Percentiles rank a stretch among this genome's conserved stretches.
Evolutionary conservation across 2,888 invertebrate genomes (phyloP).

Genomic region (Synergus laeviventris): DNA sequence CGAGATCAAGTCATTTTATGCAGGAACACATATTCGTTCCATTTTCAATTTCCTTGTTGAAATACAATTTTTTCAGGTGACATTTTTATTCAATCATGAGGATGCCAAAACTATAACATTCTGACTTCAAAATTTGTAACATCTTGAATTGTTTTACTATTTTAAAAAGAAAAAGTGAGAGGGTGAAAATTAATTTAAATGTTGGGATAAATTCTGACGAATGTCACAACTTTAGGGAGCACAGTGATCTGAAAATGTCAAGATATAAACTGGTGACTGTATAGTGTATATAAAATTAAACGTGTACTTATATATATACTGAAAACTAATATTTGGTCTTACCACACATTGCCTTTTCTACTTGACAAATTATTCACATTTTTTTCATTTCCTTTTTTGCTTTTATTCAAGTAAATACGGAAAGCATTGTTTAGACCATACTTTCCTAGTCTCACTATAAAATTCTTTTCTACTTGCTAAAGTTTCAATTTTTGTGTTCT

Average conservation of each 20-base stretch:
- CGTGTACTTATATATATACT: too few relatives aligned
- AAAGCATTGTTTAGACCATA: not conserved
- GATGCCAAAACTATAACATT: too few relatives aligned
- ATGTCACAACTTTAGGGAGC: too few relatives aligned
- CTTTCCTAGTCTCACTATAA: not conserved
- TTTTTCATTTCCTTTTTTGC: not conserved
- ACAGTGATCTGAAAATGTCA: too few relatives aligned
- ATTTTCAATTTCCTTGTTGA: not conserved
- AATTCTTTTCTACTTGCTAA: not conserved
- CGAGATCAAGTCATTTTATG: constrained; percentile 1
- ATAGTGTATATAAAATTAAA: not conserved
- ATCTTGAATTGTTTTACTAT: too few relatives aligned
- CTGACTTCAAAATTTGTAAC: too few relatives aligned
- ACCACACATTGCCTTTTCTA: not conserved
- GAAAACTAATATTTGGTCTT: not conserved
- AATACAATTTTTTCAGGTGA: not conserved
- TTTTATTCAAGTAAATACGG: not conserved
- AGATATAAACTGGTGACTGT: too few relatives aligned
- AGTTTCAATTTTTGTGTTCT: not conserved
- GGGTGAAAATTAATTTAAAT: too few relatives aligned
- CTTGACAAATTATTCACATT: not conserved
- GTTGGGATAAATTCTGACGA: too few relatives aligned
- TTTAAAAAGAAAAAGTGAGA: too few relatives aligned
- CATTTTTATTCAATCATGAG: not conserved
- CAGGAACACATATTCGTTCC: not conserved